Percentiles rank a stretch among this genome's conserved stretches.
These are phyloP conservation scores for Drosophila repletoides DNA, from an alignment of 1,140 invertebrate genomes.

Conservation along the genomic window DNA sequence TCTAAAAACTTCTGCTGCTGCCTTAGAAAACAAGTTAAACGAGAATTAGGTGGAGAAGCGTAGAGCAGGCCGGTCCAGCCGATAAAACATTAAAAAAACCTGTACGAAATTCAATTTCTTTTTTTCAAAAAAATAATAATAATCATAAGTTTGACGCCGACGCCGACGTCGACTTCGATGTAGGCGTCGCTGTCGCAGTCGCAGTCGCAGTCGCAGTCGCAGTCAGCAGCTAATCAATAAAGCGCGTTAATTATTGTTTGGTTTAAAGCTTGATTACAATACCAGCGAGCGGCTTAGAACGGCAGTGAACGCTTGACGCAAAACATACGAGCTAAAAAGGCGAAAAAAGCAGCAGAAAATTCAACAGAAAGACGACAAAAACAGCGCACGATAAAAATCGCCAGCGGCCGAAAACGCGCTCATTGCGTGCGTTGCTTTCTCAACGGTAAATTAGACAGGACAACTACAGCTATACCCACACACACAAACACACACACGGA, in stretches of 20 bases:
- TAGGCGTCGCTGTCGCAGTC: neutral
- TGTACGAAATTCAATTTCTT: conserved; percentile 50
- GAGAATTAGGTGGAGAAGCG: conserved; percentile 22
- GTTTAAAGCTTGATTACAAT: conserved; percentile 75
- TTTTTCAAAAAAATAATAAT: conserved; percentile 17
- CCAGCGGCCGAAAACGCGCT: conserved; percentile 74
- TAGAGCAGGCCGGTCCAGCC: neutral
- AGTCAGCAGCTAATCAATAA: conserved; percentile 48
- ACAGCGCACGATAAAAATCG: conserved; percentile 68
- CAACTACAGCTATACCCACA: neutral
- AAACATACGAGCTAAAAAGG: conserved; percentile 36
- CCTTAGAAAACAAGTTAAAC: conserved; percentile 58
- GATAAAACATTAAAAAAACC: conserved; percentile 26
- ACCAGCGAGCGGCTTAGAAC: conserved; percentile 64
- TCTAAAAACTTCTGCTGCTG: conserved; percentile 12
- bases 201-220: neutral
- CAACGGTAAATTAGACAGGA: conserved; percentile 57
- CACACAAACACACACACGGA: conserved; percentile 1
- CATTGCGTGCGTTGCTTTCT: conserved; percentile 74
- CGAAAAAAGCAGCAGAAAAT: conserved; percentile 3
- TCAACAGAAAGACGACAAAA: conserved; percentile 41
- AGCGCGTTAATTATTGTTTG: conserved; percentile 77
- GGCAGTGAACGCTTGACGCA: conserved; percentile 51
- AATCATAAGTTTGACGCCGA: conserved; percentile 4
- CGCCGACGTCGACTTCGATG: neutral